Evolutionary conservation across 2,888 invertebrate species (phyloP), one percentile per base, ranked within the genome.

Genomic region (Melanostoma mellinum): DNA sequence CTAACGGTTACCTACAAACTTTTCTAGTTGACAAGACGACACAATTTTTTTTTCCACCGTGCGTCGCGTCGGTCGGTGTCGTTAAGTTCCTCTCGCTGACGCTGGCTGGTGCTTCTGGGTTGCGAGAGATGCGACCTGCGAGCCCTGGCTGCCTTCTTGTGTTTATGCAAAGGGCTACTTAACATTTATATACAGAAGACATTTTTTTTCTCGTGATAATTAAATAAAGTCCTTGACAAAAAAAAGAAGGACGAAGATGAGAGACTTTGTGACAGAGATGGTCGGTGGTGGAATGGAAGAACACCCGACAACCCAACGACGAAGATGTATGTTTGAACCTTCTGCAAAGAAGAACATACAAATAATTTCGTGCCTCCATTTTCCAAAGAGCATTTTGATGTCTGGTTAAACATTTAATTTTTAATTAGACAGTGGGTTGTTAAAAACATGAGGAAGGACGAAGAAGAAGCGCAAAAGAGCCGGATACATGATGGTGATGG

Each of bases 321-420:
- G 2, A 33, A 30, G 32, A 30, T 30, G 55, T 10, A 20, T 20
- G 20, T 20, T 20, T 6, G 10, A 58, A 6, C 30, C 30, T 32
- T 30, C 42, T 33, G 30, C 38, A 10, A 35, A 36, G 58, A 32
- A 44, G 9, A 35, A 20, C 6, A 65, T 10, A 20, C 10, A 50
- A n/a, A 52, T 9, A 38, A 40, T 44, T 72, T 72, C 20, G 2
- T 56, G 32, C 30, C 38, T 63, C 33, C 36, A 60, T 72, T 61
- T 67, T 75, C 48, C 63, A 60, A 65, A 53, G 58, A 72, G 81
- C 68, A 77, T 82, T 82, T 77, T 74, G 68, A 78, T 78, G 82
- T 78, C 78, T 84, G 74, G 82, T 78, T 84, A 74, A 84, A 78
- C 82, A 78, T 84, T 84, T 84, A 84, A 84, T 84, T 84, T 84